phyloP scores from a whole-genome alignment of 2,797 vertebrate species.

The Cheirogaleus major region DNA sequence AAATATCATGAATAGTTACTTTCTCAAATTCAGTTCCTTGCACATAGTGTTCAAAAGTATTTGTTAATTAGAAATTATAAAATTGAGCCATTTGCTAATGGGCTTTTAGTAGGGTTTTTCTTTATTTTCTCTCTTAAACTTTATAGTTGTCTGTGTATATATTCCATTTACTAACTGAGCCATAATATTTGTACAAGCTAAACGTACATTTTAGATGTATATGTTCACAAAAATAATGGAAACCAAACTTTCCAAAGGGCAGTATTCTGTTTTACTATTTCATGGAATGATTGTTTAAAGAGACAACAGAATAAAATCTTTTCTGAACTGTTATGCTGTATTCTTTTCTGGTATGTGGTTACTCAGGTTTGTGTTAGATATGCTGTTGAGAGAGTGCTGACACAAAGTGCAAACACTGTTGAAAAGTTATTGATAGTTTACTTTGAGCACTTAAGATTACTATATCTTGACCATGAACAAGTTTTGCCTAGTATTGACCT shows the following conservation, averaged over 20 bases:
- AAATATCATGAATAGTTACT: not conserved
- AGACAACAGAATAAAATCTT: not conserved
- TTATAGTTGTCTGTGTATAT: not conserved
- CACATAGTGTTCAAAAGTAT: not conserved
- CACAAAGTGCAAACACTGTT: constrained; percentile 82
- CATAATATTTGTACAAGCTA: not conserved
- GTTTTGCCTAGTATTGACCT: constrained; percentile 83
- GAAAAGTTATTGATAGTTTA: constrained; percentile 85
- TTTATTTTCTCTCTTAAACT: not conserved
- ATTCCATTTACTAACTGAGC: not conserved
- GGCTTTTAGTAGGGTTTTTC: constrained; percentile 1
- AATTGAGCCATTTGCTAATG: constrained; percentile 6
- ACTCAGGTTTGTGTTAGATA: constrained; percentile 77
- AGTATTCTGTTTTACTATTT: constrained; percentile 23
- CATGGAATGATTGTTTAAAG: not conserved
- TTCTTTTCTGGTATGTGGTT: constrained; percentile 75
- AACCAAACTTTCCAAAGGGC: not conserved
- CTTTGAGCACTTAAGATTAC: constrained; percentile 85
- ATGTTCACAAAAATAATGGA: constrained; percentile 2
- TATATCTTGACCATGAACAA: constrained; percentile 78
- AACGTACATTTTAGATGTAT: not conserved
- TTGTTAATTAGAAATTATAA: not conserved
- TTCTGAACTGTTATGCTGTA: constrained; percentile 61
- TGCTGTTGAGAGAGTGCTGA: constrained; percentile 86
- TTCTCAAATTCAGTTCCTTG: constrained; percentile 16